Evolutionary conservation across 2,797 vertebrate genomes (phyloP), one percentile per base, ranked within the genome.

Genomic region (Tiaroga cobitis): DNA sequence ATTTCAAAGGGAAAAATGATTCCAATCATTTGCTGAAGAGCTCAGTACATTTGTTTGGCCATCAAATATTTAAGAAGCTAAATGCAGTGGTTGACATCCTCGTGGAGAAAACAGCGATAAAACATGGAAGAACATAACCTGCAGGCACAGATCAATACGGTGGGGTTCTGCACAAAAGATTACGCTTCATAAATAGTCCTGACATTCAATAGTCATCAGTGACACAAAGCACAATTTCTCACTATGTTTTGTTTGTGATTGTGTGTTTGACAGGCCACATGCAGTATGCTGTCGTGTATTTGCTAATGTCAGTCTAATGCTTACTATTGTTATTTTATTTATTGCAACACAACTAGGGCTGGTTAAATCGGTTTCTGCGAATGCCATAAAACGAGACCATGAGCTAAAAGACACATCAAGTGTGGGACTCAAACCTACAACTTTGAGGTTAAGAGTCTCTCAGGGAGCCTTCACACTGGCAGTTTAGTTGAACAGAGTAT

Each of bases 11-110:
- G n/a, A 70, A 51, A 70, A 70, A 84, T 59, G 1, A 84, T 78
- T 56, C 65, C 29, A n/a, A 78, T 84, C 65, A 34, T 70, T 78
- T 24, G n/a, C 49, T 18, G 63, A 69, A 56, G n/a, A 56, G 63
- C 82, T 69, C 74, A 68, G 63, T 65, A 9, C 74, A 84, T 78
- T 69, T 69, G 63, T 84, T 84, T 61, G 32, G 65, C n/a, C 49
- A 78, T 84, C 37, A 84, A 84, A 84, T 84, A 84, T 84, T 84
- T 34, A 80, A 84, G 37, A 84, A 69, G 73, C 37, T 56, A 43
- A 84, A 84, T 68, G 73, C 61, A 54, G 73, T 49, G 46, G 63
- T 69, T 84, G 83, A 70, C 83, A 69, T 56, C 37, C 65, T 69
- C 46, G 8, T 78, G 49, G 9, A 69, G n/a, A 83, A 59, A 84